These are phyloP conservation scores for Drosophila lini DNA, from an alignment of 1,140 invertebrate genomes.

Conservation along the genomic window DNA sequence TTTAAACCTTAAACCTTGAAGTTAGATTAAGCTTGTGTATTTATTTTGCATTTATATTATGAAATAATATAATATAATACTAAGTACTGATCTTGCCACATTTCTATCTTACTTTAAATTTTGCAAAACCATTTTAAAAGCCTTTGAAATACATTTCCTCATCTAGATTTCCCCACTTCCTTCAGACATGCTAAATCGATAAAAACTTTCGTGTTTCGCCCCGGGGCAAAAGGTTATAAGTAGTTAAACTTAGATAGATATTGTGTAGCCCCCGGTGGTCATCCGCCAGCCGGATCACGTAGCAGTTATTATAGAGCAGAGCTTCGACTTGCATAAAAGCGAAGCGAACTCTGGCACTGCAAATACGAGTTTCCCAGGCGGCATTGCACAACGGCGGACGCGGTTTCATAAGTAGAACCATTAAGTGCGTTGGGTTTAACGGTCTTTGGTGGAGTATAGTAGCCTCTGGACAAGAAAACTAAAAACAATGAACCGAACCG, in stretches of 20 bases:
- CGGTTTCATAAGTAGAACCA: slow-evolving; percentile 64
- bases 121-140: background rate
- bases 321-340: slow-evolving; percentile 8
- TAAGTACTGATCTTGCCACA: background rate
- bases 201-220: slow-evolving; percentile 11
- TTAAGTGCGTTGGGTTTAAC: slow-evolving; percentile 71
- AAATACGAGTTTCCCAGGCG: slow-evolving; percentile 38
- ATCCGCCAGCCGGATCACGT: slow-evolving; percentile 29
- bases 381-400: slow-evolving; percentile 40
- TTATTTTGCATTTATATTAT: background rate
- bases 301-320: slow-evolving; percentile 33
- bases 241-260: slow-evolving; percentile 10
- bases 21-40: background rate
- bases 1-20: background rate
- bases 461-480: slow-evolving; percentile 21
- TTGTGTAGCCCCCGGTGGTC: slow-evolving; percentile 23
- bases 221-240: slow-evolving; percentile 11
- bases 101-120: background rate
- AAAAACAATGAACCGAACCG: slow-evolving; percentile 33
- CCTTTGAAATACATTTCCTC: background rate
- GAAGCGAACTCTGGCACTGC: slow-evolving; percentile 40
- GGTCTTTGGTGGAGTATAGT: slow-evolving; percentile 40
- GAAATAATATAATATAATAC: too few species aligned
- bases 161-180: slow-evolving; percentile 1
- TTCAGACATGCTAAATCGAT: slow-evolving; percentile 7